Base-by-base conservation (phyloP, 2,797 vertebrate species). In the Schizopygopsis malacanthus region DNA sequence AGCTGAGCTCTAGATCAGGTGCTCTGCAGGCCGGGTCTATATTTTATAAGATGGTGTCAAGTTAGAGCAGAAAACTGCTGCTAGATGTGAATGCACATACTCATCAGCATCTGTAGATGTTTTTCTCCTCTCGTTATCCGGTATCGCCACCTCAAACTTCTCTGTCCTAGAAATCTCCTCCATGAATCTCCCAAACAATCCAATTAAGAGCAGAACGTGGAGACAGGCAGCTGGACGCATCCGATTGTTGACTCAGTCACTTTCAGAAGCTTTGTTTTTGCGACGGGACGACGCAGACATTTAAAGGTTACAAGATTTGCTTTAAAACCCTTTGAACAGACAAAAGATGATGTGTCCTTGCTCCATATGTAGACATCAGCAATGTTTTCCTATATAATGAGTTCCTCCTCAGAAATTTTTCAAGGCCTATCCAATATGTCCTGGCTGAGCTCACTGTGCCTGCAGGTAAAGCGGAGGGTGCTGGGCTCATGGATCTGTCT, bases 401-500 rank as follows among this genome's bases (percentile, higher is more conserved):
- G 76, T 83, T 83, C 41, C 56, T 88, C 80, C 56, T 52, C 56
- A 47, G 85, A 88, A 81, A 79, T 86, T 81, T 86, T 86, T 87
- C 81, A 81, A 79, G 83, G 70, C 85, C 83, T 90, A 86, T 84
- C 50, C 85, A 87, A 84, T 87, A 87, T 85, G 85, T 87, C 84
- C 76, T 50, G 84, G 50, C 79, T 85, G 80, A 63, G 79, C 52
- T 76, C 71, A 69, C 71, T 54, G 41, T 71, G 82, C 88, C 87
- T 81, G 79, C 71, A 89, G 88, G 86, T 89, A 89, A 79, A 83
- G 87, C 67, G 75, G 72, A 79, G 76, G 47, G 52, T 83, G 85
- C n/a, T 75, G 79, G 85, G 84, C 76, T 89, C 88, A 89, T 87
- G 84, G 85, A 84, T 89, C 87, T 89, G 88, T 84, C 81, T 87